phyloP scores from a whole-genome alignment of 2,888 invertebrate species.

The Parnassius smintheus region DNA sequence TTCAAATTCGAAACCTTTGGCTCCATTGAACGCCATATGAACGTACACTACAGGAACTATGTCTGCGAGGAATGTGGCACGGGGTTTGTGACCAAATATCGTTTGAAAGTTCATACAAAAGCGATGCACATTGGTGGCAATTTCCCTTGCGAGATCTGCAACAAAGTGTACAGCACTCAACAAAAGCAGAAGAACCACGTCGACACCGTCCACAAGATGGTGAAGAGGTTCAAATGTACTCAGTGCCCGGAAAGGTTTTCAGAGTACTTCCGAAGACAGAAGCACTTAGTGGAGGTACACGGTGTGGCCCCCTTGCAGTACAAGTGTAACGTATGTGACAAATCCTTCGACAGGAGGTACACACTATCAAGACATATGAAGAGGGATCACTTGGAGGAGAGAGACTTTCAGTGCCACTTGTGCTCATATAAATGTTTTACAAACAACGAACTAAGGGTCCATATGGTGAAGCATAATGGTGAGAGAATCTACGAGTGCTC shows the following conservation, averaged over 20 bases:
- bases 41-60: slow-evolving; percentile 64
- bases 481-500: slow-evolving; percentile 56
- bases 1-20: slow-evolving; percentile 67
- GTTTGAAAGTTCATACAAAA: slow-evolving; percentile 61
- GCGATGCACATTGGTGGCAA: slow-evolving; percentile 54
- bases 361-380: slow-evolving; percentile 62
- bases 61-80: slow-evolving; percentile 65
- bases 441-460: slow-evolving; percentile 55
- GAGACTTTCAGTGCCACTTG: slow-evolving; percentile 51
- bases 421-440: slow-evolving; percentile 62
- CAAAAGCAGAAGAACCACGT: slow-evolving; percentile 62
- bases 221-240: slow-evolving; percentile 60
- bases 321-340: slow-evolving; percentile 59
- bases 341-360: slow-evolving; percentile 42
- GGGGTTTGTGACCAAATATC: slow-evolving; percentile 61
- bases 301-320: slow-evolving; percentile 56
- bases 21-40: slow-evolving; percentile 69
- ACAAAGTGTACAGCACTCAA: slow-evolving; percentile 52
- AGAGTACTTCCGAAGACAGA: slow-evolving; percentile 63
- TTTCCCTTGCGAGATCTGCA: slow-evolving; percentile 57
- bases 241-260: slow-evolving; percentile 61
- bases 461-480: slow-evolving; percentile 61
- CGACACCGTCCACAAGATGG: slow-evolving; percentile 53
- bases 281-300: slow-evolving; percentile 60
- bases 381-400: slow-evolving; percentile 60